phyloP scores from a whole-genome alignment of 53 echinoderm and acorn worm genomes.

The Stichopus horrens region DNA sequence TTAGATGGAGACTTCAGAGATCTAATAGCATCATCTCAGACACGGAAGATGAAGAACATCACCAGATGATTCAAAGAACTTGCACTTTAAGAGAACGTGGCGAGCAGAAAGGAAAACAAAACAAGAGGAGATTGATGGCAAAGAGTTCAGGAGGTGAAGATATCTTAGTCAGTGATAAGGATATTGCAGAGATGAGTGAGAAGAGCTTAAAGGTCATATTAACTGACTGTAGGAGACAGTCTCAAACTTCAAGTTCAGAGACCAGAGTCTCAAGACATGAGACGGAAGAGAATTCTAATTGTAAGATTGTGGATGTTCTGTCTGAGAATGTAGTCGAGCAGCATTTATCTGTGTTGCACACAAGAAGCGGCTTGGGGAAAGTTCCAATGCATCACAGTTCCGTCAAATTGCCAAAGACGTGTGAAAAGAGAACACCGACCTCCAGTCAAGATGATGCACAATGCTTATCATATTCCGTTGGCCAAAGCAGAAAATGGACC shows the following conservation, averaged over 20 bases:
- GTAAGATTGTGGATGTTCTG: not conserved
- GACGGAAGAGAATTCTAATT: not conserved
- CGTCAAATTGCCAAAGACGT: not conserved
- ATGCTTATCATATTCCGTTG: not conserved
- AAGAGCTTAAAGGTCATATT: slow-evolving; percentile 4
- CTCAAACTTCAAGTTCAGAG: not conserved
- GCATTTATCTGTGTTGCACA: not conserved
- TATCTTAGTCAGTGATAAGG: not conserved
- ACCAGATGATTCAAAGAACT: not conserved
- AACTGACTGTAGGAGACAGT: slow-evolving; percentile 6
- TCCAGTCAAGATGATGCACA: not conserved
- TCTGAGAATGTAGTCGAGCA: not conserved
- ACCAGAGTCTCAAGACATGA: not conserved
- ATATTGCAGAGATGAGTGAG: not conserved
- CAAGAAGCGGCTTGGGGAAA: not conserved
- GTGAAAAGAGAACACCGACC: not conserved
- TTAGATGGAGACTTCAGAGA: not conserved
- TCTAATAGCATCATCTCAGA: not conserved
- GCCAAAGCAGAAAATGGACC: not conserved
- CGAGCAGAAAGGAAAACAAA: not conserved
- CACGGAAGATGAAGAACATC: not conserved
- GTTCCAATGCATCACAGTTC: not conserved
- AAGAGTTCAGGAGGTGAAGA: not conserved
- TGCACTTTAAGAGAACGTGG: not conserved
- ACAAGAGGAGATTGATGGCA: not conserved